Evolutionary conservation across 53 echinoderm and acorn worm species (phyloP).

Genomic region (Apostichopus leukothele): DNA sequence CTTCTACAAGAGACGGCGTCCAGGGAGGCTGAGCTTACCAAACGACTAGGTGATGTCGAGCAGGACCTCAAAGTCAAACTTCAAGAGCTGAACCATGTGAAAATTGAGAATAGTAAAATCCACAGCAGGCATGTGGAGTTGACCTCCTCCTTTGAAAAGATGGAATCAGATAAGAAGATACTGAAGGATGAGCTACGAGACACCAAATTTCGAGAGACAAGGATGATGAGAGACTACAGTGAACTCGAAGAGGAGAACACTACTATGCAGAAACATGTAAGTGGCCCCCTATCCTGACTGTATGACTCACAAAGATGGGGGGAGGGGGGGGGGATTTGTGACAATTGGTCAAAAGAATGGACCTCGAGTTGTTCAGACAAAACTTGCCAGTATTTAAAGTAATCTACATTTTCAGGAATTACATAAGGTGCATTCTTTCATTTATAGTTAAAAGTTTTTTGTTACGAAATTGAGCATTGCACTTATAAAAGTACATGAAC

Average conservation of each 20-base stretch:
- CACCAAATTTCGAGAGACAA: slow-evolving; percentile 82
- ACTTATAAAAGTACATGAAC: too few species aligned
- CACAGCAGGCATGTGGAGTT: slow-evolving; percentile 69
- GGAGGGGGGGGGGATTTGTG: too few species aligned
- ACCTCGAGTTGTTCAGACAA: too few species aligned
- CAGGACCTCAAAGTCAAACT: slow-evolving; percentile 67
- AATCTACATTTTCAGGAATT: too few species aligned
- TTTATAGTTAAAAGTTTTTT: too few species aligned
- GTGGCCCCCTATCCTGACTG: neutral
- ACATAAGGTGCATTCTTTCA: too few species aligned
- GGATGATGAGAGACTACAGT: slow-evolving; percentile 92
- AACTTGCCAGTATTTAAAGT: too few species aligned
- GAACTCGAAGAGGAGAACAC: slow-evolving; percentile 98
- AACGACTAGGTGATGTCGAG: slow-evolving; percentile 77
- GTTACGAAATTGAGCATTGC: too few species aligned
- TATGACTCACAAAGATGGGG: too few species aligned
- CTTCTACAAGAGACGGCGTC: slow-evolving; percentile 89
- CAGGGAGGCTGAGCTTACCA: slow-evolving; percentile 80
- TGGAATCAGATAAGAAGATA: slow-evolving; percentile 68
- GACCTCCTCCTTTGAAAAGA: slow-evolving; percentile 61
- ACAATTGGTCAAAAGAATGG: too few species aligned
- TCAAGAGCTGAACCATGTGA: slow-evolving; percentile 72
- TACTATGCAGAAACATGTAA: slow-evolving; percentile 96
- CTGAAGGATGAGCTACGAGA: slow-evolving; percentile 87
- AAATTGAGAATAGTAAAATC: slow-evolving; percentile 82